A percentile compares a stretch with the other conserved stretches of the same genome.
These are phyloP conservation scores for Origma solitaria DNA, from an alignment of 2,113 vertebrate species.

Conservation along the genomic window DNA sequence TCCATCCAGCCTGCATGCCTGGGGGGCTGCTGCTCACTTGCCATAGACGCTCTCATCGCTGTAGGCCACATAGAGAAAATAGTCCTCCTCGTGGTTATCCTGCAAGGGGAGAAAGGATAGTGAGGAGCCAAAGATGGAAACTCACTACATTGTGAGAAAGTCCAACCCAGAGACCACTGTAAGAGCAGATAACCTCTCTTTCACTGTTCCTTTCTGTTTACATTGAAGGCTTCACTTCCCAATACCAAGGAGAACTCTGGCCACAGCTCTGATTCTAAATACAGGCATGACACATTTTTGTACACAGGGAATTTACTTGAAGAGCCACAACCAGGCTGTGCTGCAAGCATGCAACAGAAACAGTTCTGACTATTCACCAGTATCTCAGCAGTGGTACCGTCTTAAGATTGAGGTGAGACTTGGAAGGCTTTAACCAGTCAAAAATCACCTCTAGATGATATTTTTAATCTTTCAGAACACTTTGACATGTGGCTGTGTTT, in stretches of 20 bases:
- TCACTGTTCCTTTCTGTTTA: neutral
- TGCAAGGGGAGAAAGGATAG: constrained; percentile 45
- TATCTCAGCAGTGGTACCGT: neutral
- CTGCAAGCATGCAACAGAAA: neutral
- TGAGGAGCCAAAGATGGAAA: neutral
- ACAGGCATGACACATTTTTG: neutral
- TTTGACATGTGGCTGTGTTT: neutral
- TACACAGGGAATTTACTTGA: neutral
- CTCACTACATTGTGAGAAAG: neutral
- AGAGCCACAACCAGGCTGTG: neutral
- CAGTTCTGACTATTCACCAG: neutral
- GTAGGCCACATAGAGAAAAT: constrained; percentile 98
- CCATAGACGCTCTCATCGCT: constrained; percentile 97
- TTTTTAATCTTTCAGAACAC: neutral
- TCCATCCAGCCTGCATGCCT: constrained; percentile 35
- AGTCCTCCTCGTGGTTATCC: constrained; percentile 98
- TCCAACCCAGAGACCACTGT: neutral
- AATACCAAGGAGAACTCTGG: neutral
- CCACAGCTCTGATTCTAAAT: neutral
- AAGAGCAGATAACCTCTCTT: neutral
- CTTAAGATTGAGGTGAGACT: neutral
- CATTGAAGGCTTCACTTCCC: fast-evolving
- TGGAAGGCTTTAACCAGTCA: neutral
- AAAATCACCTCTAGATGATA: neutral
- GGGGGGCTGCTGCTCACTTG: constrained; percentile 73